phyloP scores from a whole-genome alignment of 2,888 invertebrate genomes.

The Rotaria socialis region DNA sequence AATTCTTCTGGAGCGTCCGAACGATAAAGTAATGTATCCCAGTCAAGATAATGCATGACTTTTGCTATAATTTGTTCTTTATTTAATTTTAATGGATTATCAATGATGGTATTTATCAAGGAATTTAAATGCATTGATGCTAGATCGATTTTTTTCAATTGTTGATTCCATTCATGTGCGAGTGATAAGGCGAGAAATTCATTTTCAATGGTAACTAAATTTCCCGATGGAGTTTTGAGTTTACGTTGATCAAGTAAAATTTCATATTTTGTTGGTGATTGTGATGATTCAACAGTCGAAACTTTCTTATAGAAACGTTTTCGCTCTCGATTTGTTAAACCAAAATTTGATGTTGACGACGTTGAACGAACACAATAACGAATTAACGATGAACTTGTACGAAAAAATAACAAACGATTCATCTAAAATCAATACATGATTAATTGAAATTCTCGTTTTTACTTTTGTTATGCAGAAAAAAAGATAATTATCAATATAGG shows the following conservation, averaged over 20 bases:
- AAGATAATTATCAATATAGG: too few relatives aligned
- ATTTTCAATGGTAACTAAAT: constrained; percentile 71
- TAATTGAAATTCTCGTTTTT: too few relatives aligned
- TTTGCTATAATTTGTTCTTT: constrained; percentile 73
- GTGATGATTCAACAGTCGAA: constrained; percentile 50
- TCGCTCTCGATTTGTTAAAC: constrained; percentile 49
- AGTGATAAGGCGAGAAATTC: constrained; percentile 85
- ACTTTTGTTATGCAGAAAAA: too few relatives aligned
- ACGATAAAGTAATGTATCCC: constrained; percentile 61
- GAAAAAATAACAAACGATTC: neutral
- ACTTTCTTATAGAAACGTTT: constrained; percentile 58
- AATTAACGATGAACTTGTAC: neutral
- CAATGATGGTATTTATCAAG: constrained; percentile 80
- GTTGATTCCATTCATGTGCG: constrained; percentile 87
- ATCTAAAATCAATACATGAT: neutral
- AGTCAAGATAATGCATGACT: constrained; percentile 69
- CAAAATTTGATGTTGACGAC: neutral
- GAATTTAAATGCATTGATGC: constrained; percentile 85
- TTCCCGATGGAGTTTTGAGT: constrained; percentile 81
- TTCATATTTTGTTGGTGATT: constrained; percentile 63
- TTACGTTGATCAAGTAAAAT: constrained; percentile 80
- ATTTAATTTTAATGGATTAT: constrained; percentile 79
- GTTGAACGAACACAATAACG: neutral
- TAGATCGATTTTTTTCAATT: constrained; percentile 71
- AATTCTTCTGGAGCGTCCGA: constrained; percentile 70